A percentile compares a stretch with the other conserved stretches of the same genome.
phyloP scores from a whole-genome alignment of 2,888 invertebrate genomes.

The Drosophila maculinotata region DNA sequence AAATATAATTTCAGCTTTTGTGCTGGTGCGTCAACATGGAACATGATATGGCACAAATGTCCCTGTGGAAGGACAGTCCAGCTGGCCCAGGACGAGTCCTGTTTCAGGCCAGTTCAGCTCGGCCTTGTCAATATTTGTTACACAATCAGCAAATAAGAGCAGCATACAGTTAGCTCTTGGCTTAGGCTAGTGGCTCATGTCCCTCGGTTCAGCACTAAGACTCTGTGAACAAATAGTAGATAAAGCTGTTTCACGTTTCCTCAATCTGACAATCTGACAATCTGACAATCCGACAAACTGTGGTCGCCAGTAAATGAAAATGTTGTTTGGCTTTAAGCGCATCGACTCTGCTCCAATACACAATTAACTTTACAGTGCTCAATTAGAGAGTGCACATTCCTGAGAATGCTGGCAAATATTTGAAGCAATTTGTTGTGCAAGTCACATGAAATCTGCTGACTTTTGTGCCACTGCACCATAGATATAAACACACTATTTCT shows the following conservation, averaged over 20 bases:
- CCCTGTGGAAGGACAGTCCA: constrained; percentile 48
- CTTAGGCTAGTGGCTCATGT: constrained; percentile 21
- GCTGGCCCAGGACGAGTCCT: neutral
- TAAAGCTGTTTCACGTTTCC: constrained; percentile 38
- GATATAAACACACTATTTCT: too few relatives aligned
- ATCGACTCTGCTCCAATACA: constrained; percentile 18
- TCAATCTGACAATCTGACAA: too few relatives aligned
- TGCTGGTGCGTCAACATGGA: constrained; percentile 77
- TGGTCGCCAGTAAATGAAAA: constrained; percentile 46
- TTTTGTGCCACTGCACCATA: constrained; percentile 1
- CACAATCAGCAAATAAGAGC: constrained; percentile 71
- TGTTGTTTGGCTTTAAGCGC: constrained; percentile 53
- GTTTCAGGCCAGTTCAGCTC: constrained; percentile 37
- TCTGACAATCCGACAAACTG: too few relatives aligned
- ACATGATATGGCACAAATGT: constrained; percentile 72
- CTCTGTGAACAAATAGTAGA: constrained; percentile 33
- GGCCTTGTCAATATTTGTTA: constrained; percentile 76
- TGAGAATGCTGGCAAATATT: constrained; percentile 17
- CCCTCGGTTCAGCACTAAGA: constrained; percentile 22
- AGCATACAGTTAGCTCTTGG: constrained; percentile 34
- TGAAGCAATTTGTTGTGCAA: constrained; percentile 30
- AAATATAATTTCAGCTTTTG: constrained; percentile 80
- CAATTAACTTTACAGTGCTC: constrained; percentile 21
- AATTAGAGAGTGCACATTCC: constrained; percentile 41
- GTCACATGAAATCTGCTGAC: constrained; percentile 22